These are phyloP conservation scores for Acomys russatus DNA, from an alignment of 2,797 vertebrate genomes.

Conservation along the genomic window DNA sequence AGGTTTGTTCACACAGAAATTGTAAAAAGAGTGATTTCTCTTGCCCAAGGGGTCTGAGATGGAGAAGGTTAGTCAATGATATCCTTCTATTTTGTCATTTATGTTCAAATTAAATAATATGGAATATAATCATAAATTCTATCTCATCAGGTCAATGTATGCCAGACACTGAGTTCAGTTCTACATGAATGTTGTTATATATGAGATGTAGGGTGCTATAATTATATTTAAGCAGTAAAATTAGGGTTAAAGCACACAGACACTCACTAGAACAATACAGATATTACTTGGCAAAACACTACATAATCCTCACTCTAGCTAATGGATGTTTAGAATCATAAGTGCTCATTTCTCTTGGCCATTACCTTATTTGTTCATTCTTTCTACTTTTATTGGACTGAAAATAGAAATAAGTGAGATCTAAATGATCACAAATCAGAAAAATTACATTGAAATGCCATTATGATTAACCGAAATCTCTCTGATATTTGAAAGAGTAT, in stretches of 20 bases:
- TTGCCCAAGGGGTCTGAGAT: neutral
- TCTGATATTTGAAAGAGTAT: slow-evolving; percentile 51
- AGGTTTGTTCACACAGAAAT: neutral
- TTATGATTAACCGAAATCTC: slow-evolving; percentile 41
- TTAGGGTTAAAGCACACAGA: neutral
- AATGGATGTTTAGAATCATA: neutral
- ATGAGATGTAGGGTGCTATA: neutral
- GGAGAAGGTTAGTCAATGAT: neutral
- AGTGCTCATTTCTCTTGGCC: neutral
- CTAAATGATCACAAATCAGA: slow-evolving; percentile 22
- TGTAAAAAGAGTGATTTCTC: neutral
- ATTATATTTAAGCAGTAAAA: neutral
- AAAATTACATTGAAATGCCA: slow-evolving; percentile 40
- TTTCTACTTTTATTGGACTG: slow-evolving; percentile 7
- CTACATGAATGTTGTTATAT: neutral
- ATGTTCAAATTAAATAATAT: slow-evolving; percentile 7
- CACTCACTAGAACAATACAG: neutral
- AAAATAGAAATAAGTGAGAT: slow-evolving; percentile 56
- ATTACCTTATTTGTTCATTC: neutral
- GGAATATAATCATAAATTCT: neutral
- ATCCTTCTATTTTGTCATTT: neutral
- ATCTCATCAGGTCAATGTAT: neutral
- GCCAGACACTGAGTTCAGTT: slow-evolving; percentile 2
- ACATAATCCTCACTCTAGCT: neutral
- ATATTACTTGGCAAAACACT: neutral